These are phyloP conservation scores for Penaeus vannamei DNA, from an alignment of 1,140 invertebrate genomes.

Conservation along the genomic window DNA sequence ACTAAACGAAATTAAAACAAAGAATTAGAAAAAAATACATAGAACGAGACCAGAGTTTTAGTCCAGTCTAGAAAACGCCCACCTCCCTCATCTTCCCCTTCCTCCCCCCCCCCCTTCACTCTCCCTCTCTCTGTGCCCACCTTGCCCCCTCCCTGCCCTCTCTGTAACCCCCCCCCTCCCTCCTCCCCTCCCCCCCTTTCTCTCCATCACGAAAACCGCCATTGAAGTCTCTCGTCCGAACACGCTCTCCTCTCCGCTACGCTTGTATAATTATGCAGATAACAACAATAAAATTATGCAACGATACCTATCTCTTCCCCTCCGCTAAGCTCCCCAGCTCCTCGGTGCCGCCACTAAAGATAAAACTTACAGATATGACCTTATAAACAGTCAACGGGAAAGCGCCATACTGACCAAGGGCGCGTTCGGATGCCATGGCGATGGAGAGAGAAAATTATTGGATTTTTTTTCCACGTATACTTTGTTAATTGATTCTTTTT, in stretches of 20 bases:
- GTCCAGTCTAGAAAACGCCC: too few relatives aligned
- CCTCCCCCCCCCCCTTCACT: too few relatives aligned
- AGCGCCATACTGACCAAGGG: background rate
- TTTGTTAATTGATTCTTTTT: too few relatives aligned
- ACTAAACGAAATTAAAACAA: too few relatives aligned
- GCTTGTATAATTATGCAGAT: constrained; percentile 13
- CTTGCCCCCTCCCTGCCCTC: background rate
- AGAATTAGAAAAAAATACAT: too few relatives aligned
- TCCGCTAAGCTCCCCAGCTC: background rate
- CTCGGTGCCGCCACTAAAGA: constrained; percentile 14
- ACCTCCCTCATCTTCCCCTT: too few relatives aligned
- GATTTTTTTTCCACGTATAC: background rate
- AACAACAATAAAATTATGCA: constrained; percentile 1
- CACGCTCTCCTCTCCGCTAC: background rate
- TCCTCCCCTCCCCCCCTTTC: background rate
- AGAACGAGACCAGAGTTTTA: too few relatives aligned
- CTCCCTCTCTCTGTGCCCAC: too few relatives aligned
- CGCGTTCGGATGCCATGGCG: too few relatives aligned
- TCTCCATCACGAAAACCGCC: background rate
- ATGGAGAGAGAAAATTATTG: background rate
- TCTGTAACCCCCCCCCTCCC: background rate
- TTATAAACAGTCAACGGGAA: background rate
- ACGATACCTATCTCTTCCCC: constrained; percentile 4
- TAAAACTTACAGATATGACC: constrained; percentile 3
- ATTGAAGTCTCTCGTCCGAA: background rate